phyloP scores from a whole-genome alignment of 2,113 vertebrate genomes.

The Syngnathus typhle region DNA sequence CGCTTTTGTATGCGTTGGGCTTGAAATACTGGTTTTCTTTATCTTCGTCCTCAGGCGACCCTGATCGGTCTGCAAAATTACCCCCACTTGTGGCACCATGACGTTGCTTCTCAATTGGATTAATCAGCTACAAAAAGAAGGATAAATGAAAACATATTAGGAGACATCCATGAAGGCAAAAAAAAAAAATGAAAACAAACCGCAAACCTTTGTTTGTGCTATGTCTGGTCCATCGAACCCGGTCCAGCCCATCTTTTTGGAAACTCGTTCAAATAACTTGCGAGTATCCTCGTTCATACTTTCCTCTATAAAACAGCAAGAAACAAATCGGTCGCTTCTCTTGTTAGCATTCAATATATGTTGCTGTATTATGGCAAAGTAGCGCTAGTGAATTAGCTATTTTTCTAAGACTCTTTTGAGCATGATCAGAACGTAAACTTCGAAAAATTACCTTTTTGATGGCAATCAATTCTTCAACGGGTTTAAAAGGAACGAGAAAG shows the following conservation, averaged over 20 bases:
- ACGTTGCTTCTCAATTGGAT: constrained; percentile 46
- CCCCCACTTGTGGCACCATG: constrained; percentile 26
- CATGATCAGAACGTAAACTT: not conserved
- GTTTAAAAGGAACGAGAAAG: not conserved
- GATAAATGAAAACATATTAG: not conserved
- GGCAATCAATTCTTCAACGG: not conserved
- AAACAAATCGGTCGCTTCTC: not conserved
- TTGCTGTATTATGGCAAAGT: not conserved
- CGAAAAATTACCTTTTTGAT: not conserved
- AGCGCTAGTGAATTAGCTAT: not conserved
- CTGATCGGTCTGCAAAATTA: not conserved
- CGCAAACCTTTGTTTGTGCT: constrained; percentile 54
- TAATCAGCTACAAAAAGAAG: constrained; percentile 40
- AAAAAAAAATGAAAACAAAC: not conserved
- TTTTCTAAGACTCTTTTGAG: not conserved
- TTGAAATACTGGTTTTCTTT: constrained; percentile 53
- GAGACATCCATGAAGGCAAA: not conserved
- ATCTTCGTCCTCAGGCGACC: constrained; percentile 36
- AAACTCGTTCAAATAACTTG: constrained; percentile 59
- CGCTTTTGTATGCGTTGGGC: constrained; percentile 5
- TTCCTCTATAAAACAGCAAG: not conserved
- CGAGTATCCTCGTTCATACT: constrained; percentile 52
- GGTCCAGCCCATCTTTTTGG: constrained; percentile 60
- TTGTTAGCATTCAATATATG: not conserved
- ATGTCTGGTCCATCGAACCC: constrained; percentile 46